phyloP scores from a whole-genome alignment of 1,140 invertebrate species.

The Octopus bimaculoides region DNA sequence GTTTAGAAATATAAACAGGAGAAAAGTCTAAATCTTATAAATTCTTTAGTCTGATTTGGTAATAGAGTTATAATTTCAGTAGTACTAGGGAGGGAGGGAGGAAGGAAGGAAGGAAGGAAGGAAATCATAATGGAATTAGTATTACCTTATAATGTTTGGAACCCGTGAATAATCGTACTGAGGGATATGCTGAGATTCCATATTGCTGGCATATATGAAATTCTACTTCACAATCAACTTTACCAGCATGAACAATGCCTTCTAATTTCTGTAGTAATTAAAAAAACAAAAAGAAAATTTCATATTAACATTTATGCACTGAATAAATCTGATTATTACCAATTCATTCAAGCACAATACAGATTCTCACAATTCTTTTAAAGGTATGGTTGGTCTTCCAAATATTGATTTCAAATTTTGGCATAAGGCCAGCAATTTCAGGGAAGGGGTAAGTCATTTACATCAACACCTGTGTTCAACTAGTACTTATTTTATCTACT shows the following conservation, averaged over 20 bases:
- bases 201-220: slow-evolving; percentile 57
- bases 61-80: background rate
- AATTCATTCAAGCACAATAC: too few species aligned
- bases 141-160: background rate
- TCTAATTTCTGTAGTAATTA: slow-evolving; percentile 57
- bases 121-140: slow-evolving; percentile 9
- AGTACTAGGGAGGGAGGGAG: background rate
- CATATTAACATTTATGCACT: too few species aligned
- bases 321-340: too few species aligned
- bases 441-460: too few species aligned
- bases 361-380: too few species aligned
- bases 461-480: too few species aligned
- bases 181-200: slow-evolving; percentile 62
- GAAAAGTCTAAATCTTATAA: background rate
- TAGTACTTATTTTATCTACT: too few species aligned
- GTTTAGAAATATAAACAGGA: slow-evolving; percentile 12
- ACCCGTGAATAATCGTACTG: slow-evolving; percentile 57
- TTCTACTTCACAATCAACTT: slow-evolving; percentile 63
- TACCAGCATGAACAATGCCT: slow-evolving; percentile 60
- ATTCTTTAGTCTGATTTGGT: background rate
- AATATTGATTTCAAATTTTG: too few species aligned
- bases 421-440: too few species aligned
- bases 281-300: slow-evolving; percentile 12
- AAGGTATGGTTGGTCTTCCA: too few species aligned
- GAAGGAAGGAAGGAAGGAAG: background rate